Evolutionary conservation across 2,888 invertebrate genomes (phyloP).

Genomic region (Machimus atricapillus): DNA sequence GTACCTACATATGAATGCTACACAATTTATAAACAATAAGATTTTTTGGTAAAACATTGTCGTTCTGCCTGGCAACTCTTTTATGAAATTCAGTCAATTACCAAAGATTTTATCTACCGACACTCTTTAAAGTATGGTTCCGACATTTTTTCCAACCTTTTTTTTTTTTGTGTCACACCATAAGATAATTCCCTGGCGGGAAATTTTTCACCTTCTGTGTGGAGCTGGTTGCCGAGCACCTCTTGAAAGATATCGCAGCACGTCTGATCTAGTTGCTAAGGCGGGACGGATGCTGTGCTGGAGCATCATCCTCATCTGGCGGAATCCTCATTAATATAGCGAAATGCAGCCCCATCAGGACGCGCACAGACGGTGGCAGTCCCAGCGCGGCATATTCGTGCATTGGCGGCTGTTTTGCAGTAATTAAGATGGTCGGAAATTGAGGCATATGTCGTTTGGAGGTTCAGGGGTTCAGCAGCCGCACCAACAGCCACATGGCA

Average conservation of each 20-base stretch:
- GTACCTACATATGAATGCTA: too few relatives aligned
- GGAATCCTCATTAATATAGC: slow-evolving; percentile 15
- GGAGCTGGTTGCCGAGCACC: not conserved
- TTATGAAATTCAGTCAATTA: slow-evolving; percentile 8
- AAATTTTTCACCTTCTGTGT: slow-evolving; percentile 11
- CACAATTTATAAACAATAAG: not conserved
- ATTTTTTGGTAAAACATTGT: not conserved
- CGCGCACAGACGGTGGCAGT: not conserved
- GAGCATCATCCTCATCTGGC: not conserved
- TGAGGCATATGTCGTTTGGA: slow-evolving; percentile 1
- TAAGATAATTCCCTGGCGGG: slow-evolving; percentile 22
- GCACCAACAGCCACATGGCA: not conserved
- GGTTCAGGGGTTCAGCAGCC: not conserved
- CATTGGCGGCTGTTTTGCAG: slow-evolving; percentile 18
- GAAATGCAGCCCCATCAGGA: slow-evolving; percentile 2
- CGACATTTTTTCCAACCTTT: not conserved
- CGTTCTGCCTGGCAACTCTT: slow-evolving; percentile 4
- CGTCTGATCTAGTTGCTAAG: slow-evolving; percentile 8
- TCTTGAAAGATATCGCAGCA: not conserved
- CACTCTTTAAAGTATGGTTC: slow-evolving; percentile 1
- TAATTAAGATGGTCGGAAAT: slow-evolving; percentile 34
- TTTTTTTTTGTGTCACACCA: slow-evolving; percentile 1
- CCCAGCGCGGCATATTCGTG: not conserved
- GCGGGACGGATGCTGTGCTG: not conserved
- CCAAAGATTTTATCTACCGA: slow-evolving; percentile 25